Base-by-base conservation (phyloP, 2,113 vertebrate genomes). In the Collichthys lucidus region DNA sequence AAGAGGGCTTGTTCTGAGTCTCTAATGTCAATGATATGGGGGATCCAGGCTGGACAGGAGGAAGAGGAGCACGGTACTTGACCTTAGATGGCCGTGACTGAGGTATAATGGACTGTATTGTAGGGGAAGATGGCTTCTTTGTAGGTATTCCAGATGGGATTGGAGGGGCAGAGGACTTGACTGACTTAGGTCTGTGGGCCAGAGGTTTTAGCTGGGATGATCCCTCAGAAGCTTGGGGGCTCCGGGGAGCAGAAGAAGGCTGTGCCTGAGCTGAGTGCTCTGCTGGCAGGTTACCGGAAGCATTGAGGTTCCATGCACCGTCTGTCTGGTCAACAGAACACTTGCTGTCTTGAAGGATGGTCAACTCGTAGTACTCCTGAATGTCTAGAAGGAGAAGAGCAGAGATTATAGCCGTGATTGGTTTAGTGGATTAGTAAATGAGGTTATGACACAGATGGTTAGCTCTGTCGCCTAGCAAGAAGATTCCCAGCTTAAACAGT, bases 301-400 rank as follows among this genome's bases (percentile, higher is more conserved):
- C 24, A 24, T 70, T 15, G 3, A 52, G 55, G 17, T 12, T 64
- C 42, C 7, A 40, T 2, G 55, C 59, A 35, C 26, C 24, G 2
- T 67, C 71, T 2, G 19, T 4, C 24, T 69, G 77, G 14, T 81
- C 72, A 9, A n/a, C 66, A 72, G 83, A 75, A 42, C 2, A n/a
- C 20, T 79, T 79, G 11, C 26, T 79, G 67, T 92, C 91, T 26
- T 66, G 49, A 16, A 80, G 65, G 61, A 94, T 42, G 0, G 89
- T 92, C 64, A 92, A 55, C 79, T 94, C 93, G 11, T 94, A 94
- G 85, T 86, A 94, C 64, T 94, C 93, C 81, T 94, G 93, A 70
- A 94, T 94, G 55, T 94, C 93, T 94, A 77, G 12, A 73, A 31
- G 49, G 15, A 65, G 24, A 70, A 15, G 4, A 53, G 15, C 40